A percentile compares a stretch with the other conserved stretches of the same genome.
These are phyloP conservation scores for Xiphydria camelus DNA, from an alignment of 2,888 invertebrate genomes.

Conservation along the genomic window DNA sequence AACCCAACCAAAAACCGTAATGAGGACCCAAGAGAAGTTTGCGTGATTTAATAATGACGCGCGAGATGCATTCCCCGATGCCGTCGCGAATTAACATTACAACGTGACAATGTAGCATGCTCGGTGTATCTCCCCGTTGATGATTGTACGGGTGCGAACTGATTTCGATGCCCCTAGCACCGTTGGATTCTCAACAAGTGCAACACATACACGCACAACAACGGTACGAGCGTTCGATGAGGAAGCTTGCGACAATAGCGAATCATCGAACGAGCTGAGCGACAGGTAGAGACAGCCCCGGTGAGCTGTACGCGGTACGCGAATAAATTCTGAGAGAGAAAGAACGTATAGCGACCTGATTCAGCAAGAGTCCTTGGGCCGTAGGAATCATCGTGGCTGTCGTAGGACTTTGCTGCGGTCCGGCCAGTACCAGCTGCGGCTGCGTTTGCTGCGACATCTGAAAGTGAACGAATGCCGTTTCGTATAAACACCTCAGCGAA, in stretches of 20 bases:
- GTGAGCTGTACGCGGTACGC: neutral
- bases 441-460: slow-evolving; percentile 56
- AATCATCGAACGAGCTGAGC: neutral
- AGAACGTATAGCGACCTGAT: slow-evolving; percentile 52
- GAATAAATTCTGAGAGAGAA: neutral
- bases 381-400: slow-evolving; percentile 56
- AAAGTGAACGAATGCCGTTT: neutral
- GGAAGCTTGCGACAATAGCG: neutral
- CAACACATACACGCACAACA: no score
- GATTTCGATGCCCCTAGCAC: no score
- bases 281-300: neutral
- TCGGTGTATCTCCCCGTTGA: no score
- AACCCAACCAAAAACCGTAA: slow-evolving; percentile 4
- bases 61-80: no score
- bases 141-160: no score
- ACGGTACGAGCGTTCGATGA: neutral
- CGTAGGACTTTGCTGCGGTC: slow-evolving; percentile 54
- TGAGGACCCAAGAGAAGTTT: no score
- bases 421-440: slow-evolving; percentile 57
- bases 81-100: no score
- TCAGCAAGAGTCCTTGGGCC: slow-evolving; percentile 55
- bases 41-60: no score
- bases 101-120: no score
- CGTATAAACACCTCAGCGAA: neutral
- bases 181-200: no score